Evolutionary conservation across 1,140 invertebrate species (phyloP).

Genomic region (Ceratitis capitata): DNA sequence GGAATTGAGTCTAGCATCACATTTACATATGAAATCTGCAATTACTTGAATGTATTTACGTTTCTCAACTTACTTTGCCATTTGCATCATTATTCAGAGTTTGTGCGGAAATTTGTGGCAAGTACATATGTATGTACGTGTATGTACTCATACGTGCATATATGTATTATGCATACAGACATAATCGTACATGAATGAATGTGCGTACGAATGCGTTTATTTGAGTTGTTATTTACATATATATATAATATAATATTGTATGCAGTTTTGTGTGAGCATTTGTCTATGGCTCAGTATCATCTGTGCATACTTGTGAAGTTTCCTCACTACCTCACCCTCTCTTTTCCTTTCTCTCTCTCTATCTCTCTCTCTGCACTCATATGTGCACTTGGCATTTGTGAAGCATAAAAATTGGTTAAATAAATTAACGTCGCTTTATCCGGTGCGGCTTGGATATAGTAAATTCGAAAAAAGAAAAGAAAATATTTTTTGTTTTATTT

Average conservation of each 20-base stretch:
- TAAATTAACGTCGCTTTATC: background rate
- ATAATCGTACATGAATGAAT: background rate
- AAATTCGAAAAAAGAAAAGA: background rate
- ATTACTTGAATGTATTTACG: slow-evolving; percentile 23
- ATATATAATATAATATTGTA: too few relatives aligned
- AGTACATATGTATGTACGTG: background rate
- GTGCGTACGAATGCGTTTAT: background rate
- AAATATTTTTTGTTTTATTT: background rate
- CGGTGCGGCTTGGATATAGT: background rate
- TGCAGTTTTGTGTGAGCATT: background rate
- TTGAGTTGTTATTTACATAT: too few relatives aligned
- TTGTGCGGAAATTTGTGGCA: background rate
- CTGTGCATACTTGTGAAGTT: background rate
- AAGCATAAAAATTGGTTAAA: slow-evolving; percentile 28
- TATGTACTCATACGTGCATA: background rate
- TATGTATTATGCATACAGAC: background rate
- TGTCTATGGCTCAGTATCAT: too few relatives aligned
- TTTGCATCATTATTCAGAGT: slow-evolving; percentile 19
- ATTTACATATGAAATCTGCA: slow-evolving; percentile 36
- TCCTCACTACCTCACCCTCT: too few relatives aligned
- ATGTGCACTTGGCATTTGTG: background rate
- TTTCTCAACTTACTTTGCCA: slow-evolving; percentile 17
- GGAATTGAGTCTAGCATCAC: background rate
- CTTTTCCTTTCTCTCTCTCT: too few relatives aligned
- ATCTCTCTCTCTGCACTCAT: too few relatives aligned